A percentile compares a stretch with the other conserved stretches of the same genome.
phyloP scores from a whole-genome alignment of 1,140 invertebrate species.

The Cotesia chilonis region DNA sequence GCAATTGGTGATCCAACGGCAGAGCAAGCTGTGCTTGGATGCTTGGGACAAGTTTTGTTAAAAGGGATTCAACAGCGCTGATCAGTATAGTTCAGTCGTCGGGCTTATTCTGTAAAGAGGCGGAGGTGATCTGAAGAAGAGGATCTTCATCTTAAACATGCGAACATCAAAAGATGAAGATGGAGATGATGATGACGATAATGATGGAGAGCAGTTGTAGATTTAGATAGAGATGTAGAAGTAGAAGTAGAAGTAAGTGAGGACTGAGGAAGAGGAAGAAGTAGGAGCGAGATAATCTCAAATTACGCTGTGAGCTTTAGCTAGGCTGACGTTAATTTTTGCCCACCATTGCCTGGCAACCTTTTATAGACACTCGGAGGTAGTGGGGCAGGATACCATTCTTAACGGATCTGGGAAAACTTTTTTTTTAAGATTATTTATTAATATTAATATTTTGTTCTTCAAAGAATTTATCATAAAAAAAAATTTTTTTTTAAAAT shows the following conservation, averaged over 20 bases:
- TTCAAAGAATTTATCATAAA: too few species aligned
- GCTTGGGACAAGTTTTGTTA: not conserved
- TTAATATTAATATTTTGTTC: not conserved
- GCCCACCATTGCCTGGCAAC: constrained; percentile 44
- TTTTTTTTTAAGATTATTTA: constrained; percentile 26
- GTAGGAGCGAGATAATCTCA: constrained; percentile 46
- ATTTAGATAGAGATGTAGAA: constrained; percentile 18
- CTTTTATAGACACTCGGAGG: constrained; percentile 49
- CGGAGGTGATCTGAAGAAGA: not conserved
- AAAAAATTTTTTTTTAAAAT: too few species aligned
- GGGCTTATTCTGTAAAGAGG: too few species aligned
- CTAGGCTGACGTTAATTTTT: constrained; percentile 41
- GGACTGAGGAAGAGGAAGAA: constrained; percentile 14
- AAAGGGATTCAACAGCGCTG: not conserved
- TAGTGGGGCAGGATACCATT: constrained; percentile 42
- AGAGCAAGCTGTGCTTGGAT: constrained; percentile 14
- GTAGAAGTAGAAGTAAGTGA: constrained; percentile 15
- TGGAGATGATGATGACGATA: constrained; percentile 9
- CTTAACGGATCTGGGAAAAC: constrained; percentile 36
- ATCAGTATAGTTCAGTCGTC: too few species aligned
- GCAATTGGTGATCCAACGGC: constrained; percentile 4
- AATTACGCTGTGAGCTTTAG: constrained; percentile 46
- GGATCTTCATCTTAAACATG: too few species aligned
- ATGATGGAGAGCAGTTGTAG: constrained; percentile 13
- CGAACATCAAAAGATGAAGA: not conserved